Percentiles rank a stretch among this genome's conserved stretches.
Conservation (phyloP, 2,797 vertebrate genomes). For the Paedocypris micromegethes region DNA sequence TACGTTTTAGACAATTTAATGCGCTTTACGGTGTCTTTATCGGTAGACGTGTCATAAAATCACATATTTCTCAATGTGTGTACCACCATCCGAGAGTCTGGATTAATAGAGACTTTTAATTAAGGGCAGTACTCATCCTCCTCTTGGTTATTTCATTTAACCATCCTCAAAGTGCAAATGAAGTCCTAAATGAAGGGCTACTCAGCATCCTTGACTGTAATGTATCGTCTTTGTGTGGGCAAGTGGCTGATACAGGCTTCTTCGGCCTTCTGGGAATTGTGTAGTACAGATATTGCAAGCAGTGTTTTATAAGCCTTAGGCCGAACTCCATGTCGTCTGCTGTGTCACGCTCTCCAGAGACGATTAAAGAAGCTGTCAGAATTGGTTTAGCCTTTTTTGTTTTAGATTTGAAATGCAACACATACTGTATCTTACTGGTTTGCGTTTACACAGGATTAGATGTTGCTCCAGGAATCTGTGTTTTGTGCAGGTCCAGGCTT, state of each 20-base stretch:
- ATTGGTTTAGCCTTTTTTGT: not conserved
- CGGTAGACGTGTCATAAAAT: not conserved
- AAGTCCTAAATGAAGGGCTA: conserved; percentile 55
- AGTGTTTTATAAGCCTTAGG: not conserved
- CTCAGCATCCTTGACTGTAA: conserved; percentile 58
- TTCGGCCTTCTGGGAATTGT: conserved; percentile 37
- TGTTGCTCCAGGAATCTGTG: too few relatives aligned
- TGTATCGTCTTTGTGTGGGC: conserved; percentile 62
- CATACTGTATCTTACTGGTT: not conserved
- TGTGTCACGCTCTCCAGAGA: not conserved
- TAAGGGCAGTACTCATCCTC: conserved; percentile 34
- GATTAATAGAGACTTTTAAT: conserved; percentile 19
- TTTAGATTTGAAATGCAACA: too few relatives aligned
- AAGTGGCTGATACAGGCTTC: conserved; percentile 24
- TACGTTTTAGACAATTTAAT: not conserved
- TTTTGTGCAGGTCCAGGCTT: not conserved
- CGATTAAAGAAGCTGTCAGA: not conserved
- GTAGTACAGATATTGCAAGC: conserved; percentile 47
- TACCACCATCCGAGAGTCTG: not conserved
- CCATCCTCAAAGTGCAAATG: conserved; percentile 43
- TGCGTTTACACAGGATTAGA: too few relatives aligned
- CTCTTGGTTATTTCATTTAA: conserved; percentile 60
- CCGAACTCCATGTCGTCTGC: not conserved
- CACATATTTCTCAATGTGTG: too few relatives aligned
- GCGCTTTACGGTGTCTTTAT: not conserved